Conservation (phyloP, 2,888 invertebrate species). For the Oegoconia quadripuncta region DNA sequence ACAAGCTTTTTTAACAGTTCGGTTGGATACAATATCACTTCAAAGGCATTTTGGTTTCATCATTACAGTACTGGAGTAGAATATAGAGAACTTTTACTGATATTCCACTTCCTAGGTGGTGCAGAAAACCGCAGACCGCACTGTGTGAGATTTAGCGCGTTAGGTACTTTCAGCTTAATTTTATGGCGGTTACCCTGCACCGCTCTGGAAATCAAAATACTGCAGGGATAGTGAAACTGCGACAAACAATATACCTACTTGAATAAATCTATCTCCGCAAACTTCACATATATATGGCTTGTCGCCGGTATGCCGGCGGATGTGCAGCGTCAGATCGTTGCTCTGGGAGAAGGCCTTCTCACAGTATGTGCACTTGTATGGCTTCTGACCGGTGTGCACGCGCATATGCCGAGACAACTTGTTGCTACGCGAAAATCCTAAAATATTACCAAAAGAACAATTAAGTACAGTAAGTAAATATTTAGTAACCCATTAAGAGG, state of each 20-base stretch:
- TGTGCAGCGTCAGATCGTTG: conserved; percentile 84
- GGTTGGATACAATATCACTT: no score
- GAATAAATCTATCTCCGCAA: conserved; percentile 84
- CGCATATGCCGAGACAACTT: conserved; percentile 81
- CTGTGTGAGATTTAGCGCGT: background rate
- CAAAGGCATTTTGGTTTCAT: no score
- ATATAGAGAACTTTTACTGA: no score
- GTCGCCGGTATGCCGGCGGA: conserved; percentile 84
- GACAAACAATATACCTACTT: conserved; percentile 51
- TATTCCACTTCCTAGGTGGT: no score
- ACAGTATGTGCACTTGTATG: conserved; percentile 80
- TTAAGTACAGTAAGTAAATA: no score
- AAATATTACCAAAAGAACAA: conserved; percentile 21
- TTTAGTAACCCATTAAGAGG: no score
- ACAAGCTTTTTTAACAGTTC: no score
- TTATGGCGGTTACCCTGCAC: background rate
- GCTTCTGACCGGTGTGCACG: conserved; percentile 77
- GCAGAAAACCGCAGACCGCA: background rate
- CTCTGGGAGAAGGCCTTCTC: conserved; percentile 83
- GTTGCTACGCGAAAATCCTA: conserved; percentile 80
- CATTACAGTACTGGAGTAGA: no score
- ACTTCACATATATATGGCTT: conserved; percentile 83
- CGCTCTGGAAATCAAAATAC: background rate
- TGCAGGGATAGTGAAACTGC: background rate
- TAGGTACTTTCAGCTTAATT: background rate